Base-by-base conservation (phyloP, 2,797 vertebrate genomes). In the Leptodactylus fallax region DNA sequence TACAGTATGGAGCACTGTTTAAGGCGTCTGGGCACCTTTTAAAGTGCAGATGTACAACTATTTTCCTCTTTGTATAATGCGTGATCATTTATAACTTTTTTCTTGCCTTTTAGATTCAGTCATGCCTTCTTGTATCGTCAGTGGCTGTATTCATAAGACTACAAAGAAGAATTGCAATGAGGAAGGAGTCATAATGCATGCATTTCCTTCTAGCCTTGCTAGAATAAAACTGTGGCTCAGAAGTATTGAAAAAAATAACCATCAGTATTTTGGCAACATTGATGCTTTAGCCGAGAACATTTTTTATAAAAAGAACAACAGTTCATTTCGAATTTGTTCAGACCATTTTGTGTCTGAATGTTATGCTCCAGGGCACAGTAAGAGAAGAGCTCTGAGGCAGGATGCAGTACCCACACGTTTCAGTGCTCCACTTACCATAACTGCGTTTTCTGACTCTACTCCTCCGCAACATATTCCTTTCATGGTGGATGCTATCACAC, bases 401-500 rank as follows among this genome's bases (percentile, higher is more conserved):
- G 71, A 85, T 25, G 83, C 83, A n/a, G 17, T 53, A 47, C 71
- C 83, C 19, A 63, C 83, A 8, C 14, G 63, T 23, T 85, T 85
- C 55, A 51, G 36, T 0, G 36, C 56, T 14, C 17, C 58, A 1
- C 36, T n/a, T 51, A 36, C 12, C 45, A 16, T 63, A n/a, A 12
- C 58, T 10, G 36, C 14, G 13, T 0, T 17, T 3, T 27, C n/a
- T 9, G 71, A 85, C 58, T 3, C 12, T 25, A 25, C 13, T 7
- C 16, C 19, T n/a, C 25, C 36, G 19, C 56, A 71, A 56, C 23
- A 36, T 27, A 13, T 17, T 56, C 76, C 76, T 27, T 79, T 79
- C 21, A 81, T 87, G 86, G 86, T 87, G 17, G 67, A 87, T 55
- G 86, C 86, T 9, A 81, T 71, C 36, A 87, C 86, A 6, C 79